Base-by-base conservation (phyloP, 1,140 invertebrate species). In the Halesus radiatus region DNA sequence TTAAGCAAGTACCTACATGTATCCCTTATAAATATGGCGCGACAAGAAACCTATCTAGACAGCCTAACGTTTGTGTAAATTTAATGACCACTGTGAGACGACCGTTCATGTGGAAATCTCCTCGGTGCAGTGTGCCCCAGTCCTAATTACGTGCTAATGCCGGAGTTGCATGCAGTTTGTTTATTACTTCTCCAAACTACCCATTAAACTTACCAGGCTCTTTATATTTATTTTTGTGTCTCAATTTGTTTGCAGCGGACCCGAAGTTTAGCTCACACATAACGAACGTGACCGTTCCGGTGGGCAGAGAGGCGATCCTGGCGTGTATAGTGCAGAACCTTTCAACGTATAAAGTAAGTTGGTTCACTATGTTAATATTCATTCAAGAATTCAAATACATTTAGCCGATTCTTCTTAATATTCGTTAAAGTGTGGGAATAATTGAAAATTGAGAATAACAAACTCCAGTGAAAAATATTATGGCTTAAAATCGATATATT, bases 261-360 rank as follows among this genome's bases (percentile, higher is more conserved):
- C 95, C 96, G 5, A 94, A 94, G 84, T 97, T 97, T 87, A 94
- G 92, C 82, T 94, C 93, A 84, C 93, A 95, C 81, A 96, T 97
- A 84, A 90, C 91, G 80, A 97, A 97, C 88, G 93, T 95, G 80
- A 97, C 96, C 53, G 93, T 94, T 22, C 92, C 96, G 8, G 92
- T 96, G 50, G 95, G 96, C 68, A 90, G 96, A 84, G 96, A 97
- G 87, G 96, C 95, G 1, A 92, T 94, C 58, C 90, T 97, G 32
- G 92, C 94, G n/a, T 97, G 96, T 84, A 91, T 94, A 37, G 95
- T 97, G 8, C 92, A 96, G 86, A 95, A 96, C 86, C 90, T 97
- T 72, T 95, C 93, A 26, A 90, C 92, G 3, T 97, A 94, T 87
- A 97, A 96, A 94, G 96, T 97, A 54, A 66, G 75, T 45, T 37